Base-by-base conservation (phyloP, 2,888 invertebrate genomes). In the Limnephilus lunatus region DNA sequence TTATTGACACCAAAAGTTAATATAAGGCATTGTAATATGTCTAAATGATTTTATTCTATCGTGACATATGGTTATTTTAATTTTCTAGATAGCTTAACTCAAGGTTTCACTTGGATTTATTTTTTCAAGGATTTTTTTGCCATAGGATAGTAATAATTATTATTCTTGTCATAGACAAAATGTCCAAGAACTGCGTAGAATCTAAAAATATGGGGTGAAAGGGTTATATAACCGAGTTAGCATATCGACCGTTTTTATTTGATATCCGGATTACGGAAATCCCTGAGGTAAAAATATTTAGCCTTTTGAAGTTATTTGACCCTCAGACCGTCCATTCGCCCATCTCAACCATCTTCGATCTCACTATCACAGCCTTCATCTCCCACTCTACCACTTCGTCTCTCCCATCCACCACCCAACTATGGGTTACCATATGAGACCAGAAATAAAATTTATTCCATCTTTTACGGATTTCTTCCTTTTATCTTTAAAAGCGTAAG, bases 381-480 rank as follows among this genome's bases (percentile, higher is more conserved):
- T 25, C 53, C 7, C 5, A 19, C 53, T 15, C 53, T 1, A 68
- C 68, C 4, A 48, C 85, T 14, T 35, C 44, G 30, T 31, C 35
- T 25, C 85, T 44, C n/a, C 39, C 44, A 35, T 35, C 88, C 30
- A 32, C 80, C 32, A 88, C 31, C 31, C 32, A 80, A 25, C 30
- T 68, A 88, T 53, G 80, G 68, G 35, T 35, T 15, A 68, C 88
- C 88, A 88, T 88, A 88, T 88, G 88, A 88, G 88, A 68, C 88
- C 80, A 88, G 88, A 88, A 88, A 88, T 88, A 88, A 88, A 88
- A 68, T 88, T 39, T 88, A 88, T 68, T 31, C 88, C 19, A 32
- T 35, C 88, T 68, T 31, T 88, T 88, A 32, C 32, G 32, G 68
- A 68, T 32, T 68, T 88, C 35, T 31, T 80, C 25, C 80, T 68